Evolutionary conservation across 1,140 invertebrate species (phyloP), one percentile per base, ranked within the genome.

Genomic region (Episyrphus balteatus): DNA sequence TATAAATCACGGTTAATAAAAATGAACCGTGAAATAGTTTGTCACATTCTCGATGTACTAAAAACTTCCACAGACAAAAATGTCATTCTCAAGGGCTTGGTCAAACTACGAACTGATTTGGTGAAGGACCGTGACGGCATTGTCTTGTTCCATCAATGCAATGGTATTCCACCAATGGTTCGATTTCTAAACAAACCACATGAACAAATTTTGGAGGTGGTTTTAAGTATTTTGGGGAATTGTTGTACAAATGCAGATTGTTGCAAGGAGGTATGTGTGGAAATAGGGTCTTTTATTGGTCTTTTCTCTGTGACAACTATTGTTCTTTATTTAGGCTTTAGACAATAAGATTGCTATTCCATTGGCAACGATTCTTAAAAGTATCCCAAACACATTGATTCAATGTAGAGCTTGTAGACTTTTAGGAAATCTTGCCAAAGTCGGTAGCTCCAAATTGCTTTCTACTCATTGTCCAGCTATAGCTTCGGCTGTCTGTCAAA

Each of bases 161-260:
- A 61, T 44, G 64, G 64, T 33, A 56, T 68, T 42, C 48, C 57
- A 38, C 58, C 58, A 37, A 58, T 68, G 55, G 59, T 61, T 37
- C 53, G 48, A 34, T 51, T 55, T 18, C 41, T 55, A n/a, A 49
- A 46, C 36, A 59, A 60, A 50, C 58, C 59, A 15, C 54, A 60
- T 44, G 65, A 71, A 45, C 66, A 69, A 54, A 66, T 73, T 40
- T 55, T 72, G 50, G 69, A 74, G 48, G 55, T 73, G 9, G 60
- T 64, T 14, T 50, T 75, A 10, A 75, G 73, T 49, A 74, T 75
- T 55, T 58, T 75, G 41, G 74, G 70, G 10, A 75, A 75, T 53
- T 73, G 72, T 51, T 72, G 72, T 47, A 66, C 73, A 13, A 67
- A 74, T 43, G 55, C 58, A 10, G 53, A 55, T 30, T 55, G 60